Conservation (phyloP, 2,113 vertebrate genomes). For the Perca fluviatilis region DNA sequence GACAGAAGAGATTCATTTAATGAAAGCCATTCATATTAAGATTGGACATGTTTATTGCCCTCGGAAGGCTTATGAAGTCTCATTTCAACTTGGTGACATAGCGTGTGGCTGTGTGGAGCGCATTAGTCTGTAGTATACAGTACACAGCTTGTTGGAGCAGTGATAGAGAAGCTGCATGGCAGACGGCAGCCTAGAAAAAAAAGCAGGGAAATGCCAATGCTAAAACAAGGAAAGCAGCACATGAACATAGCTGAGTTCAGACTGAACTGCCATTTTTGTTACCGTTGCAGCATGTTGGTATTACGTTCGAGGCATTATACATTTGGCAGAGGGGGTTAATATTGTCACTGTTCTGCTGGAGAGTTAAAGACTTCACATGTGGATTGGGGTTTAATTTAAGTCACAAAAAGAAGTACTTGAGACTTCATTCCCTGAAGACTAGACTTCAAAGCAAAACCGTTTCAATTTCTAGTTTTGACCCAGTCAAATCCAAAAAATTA, state of each 20-base stretch:
- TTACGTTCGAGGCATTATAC: neutral
- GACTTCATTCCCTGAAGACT: neutral
- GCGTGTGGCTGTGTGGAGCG: neutral
- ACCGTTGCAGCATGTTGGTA: neutral
- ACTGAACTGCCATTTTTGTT: neutral
- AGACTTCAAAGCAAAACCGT: neutral
- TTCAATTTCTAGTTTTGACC: neutral
- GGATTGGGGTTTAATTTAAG: neutral
- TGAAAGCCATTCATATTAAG: constrained; percentile 21
- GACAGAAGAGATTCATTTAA: constrained; percentile 7
- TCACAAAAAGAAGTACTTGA: neutral
- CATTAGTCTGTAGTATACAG: neutral
- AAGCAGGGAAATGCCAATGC: neutral
- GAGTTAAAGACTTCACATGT: neutral
- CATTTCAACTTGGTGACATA: neutral
- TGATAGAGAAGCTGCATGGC: constrained; percentile 3
- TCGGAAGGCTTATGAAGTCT: neutral
- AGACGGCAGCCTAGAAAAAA: neutral
- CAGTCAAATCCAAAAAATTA: neutral
- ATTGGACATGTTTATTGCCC: constrained; percentile 13
- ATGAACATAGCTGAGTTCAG: neutral
- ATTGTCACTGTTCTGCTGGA: neutral
- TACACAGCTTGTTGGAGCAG: constrained; percentile 4
- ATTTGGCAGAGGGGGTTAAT: neutral
- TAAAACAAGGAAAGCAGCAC: neutral